Evolutionary conservation across 2,113 vertebrate species (phyloP).

Genomic region (Passer domesticus): DNA sequence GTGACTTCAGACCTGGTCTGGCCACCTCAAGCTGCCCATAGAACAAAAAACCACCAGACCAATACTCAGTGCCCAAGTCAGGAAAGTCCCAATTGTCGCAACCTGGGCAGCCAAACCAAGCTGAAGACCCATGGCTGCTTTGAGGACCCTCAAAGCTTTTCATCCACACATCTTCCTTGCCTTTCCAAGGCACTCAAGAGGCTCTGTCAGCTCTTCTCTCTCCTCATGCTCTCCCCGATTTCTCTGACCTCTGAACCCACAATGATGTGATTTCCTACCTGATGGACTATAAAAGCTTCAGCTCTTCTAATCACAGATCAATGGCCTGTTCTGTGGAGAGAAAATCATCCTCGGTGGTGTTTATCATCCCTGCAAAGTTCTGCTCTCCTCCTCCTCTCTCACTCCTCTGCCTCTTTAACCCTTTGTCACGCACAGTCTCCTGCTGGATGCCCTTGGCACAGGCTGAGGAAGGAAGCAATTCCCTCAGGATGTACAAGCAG

Average conservation of each 20-base stretch:
- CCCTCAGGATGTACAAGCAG: background rate
- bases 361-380: background rate
- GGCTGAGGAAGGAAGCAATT: background rate
- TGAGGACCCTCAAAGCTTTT: background rate
- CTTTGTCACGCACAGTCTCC: background rate
- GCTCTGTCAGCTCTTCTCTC: background rate
- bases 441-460: fast-evolving
- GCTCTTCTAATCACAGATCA: constrained; percentile 48
- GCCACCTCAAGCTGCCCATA: background rate
- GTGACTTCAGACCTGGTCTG: background rate
- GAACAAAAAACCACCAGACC: background rate
- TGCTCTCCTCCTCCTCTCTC: background rate
- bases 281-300: constrained; percentile 37
- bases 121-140: background rate
- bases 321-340: background rate
- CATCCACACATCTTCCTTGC: fast-evolving
- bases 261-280: background rate
- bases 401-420: background rate
- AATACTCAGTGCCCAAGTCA: background rate
- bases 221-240: fast-evolving
- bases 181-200: background rate
- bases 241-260: background rate
- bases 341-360: background rate
- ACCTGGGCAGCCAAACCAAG: background rate
- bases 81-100: background rate